Evolutionary conservation across 2,888 invertebrate genomes (phyloP), one percentile per base, ranked within the genome.

Genomic region (Drosophila helvetica): DNA sequence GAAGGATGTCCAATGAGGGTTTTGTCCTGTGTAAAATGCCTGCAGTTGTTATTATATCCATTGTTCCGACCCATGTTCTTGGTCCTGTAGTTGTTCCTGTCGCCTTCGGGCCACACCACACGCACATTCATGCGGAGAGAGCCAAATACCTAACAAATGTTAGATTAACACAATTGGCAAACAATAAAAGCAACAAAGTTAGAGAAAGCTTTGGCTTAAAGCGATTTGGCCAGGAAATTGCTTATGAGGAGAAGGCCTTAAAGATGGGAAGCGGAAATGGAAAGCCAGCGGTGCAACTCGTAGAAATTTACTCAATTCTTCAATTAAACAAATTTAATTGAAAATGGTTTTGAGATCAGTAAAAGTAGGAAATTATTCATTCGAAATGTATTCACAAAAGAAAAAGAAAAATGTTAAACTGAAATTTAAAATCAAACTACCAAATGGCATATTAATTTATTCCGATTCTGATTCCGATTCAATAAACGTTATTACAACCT

Each of bases 131-230:
- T 45, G 58, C 33, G 33, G 12, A 33, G 33, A 0, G 33, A 15
- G 48, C 30, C 50, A 64, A 50, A 72, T 65, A 68, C 57, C 57
- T 27, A 73, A 71, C 79, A 82, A 86, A 81, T 86, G 70, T 62
- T 73, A 77, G 85, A 86, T 86, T 89, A 89, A 83, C 88, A 83
- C 86, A 86, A 86, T 86, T 86, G 86, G 80, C 79, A 86, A 86
- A 88, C 86, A 89, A 89, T 86, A 86, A 88, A 79, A 68, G 71
- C 62, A 76, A 63, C 79, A 74, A 79, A 69, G 76, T 80, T 78
- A 78, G 69, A 47, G 63, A 38, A 15, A n/a, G 38, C 38, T n/a
- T 15, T 38, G 38, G 70, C 78, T 78, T 73, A 63, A 74, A 80
- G 87, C 79, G 66, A 56, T 71, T 53, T 38, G 48, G 45, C n/a